Conservation (phyloP, 1,140 invertebrate species). For the Sitophilus oryzae region DNA sequence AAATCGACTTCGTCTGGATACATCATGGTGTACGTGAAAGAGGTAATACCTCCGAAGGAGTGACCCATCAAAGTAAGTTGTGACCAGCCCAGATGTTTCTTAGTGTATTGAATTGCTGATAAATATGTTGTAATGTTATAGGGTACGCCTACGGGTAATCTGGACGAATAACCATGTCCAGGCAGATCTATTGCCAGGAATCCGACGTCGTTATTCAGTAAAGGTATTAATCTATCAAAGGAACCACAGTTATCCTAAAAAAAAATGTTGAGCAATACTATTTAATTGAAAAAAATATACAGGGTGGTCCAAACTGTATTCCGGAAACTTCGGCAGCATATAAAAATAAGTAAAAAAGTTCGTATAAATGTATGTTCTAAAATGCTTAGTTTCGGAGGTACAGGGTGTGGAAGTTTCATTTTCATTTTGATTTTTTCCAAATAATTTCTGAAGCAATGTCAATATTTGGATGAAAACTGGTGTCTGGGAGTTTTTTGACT, state of each 20-base stretch:
- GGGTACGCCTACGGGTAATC: conserved; percentile 54
- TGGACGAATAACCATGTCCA: conserved; percentile 66
- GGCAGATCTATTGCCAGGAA: conserved; percentile 65
- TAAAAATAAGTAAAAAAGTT: too few species aligned
- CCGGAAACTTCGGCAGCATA: too few species aligned
- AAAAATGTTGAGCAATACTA: too few species aligned
- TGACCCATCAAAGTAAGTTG: conserved; percentile 64
- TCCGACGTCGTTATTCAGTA: conserved; percentile 52
- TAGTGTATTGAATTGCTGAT: conserved; percentile 52
- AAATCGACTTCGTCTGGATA: conserved; percentile 57
- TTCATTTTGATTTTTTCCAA: too few species aligned
- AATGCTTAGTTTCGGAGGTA: too few species aligned
- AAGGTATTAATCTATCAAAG: conserved; percentile 62
- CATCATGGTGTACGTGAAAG: conserved; percentile 51
- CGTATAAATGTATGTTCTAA: too few species aligned
- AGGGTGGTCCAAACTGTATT: too few species aligned
- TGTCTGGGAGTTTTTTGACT: too few species aligned
- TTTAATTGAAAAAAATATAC: too few species aligned
- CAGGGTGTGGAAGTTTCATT: too few species aligned
- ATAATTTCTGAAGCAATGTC: too few species aligned
- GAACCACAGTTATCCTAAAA: conserved; percentile 63
- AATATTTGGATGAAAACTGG: too few species aligned
- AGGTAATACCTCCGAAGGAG: conserved; percentile 54
- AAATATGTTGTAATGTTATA: conserved; percentile 56
- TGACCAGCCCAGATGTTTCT: conserved; percentile 61